A percentile compares a stretch with the other conserved stretches of the same genome.
These are phyloP conservation scores for Anhinga rufa DNA, from an alignment of 2,113 vertebrate species.

Conservation along the genomic window DNA sequence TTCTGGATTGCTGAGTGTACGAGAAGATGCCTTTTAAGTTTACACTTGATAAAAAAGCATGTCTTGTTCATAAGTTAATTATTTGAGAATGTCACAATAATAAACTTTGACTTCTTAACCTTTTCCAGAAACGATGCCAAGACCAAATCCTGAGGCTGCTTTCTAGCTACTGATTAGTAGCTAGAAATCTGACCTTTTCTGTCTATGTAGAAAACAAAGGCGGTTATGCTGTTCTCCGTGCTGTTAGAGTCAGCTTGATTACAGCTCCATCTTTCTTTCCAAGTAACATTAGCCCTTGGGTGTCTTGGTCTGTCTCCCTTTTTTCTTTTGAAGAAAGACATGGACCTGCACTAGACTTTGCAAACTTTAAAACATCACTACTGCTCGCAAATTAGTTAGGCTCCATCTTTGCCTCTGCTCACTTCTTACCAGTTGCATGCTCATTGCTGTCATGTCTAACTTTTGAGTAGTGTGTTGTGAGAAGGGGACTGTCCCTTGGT, in stretches of 20 bases:
- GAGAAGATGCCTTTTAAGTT: constrained; percentile 14
- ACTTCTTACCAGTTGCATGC: not conserved
- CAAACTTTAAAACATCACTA: not conserved
- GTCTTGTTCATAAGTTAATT: constrained; percentile 21
- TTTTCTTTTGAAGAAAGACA: not conserved
- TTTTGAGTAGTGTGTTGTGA: not conserved
- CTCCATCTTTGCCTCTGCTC: not conserved
- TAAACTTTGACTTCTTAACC: constrained; percentile 57
- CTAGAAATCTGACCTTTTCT: constrained; percentile 55
- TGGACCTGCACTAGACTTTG: not conserved
- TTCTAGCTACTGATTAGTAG: constrained; percentile 52
- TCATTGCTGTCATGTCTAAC: not conserved
- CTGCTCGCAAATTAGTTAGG: not conserved
- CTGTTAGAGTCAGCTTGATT: constrained; percentile 24
- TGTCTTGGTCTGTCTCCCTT: not conserved
- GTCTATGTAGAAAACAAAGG: constrained; percentile 1
- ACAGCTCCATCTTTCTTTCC: constrained; percentile 10
- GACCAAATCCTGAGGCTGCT: constrained; percentile 48
- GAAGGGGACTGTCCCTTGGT: not conserved
- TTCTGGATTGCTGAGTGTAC: not conserved
- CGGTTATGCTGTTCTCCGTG: not conserved
- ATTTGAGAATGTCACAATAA: constrained; percentile 52
- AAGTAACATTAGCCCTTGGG: not conserved
- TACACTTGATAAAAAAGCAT: constrained; percentile 11
- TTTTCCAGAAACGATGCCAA: constrained; percentile 49